Percentiles rank a stretch among this genome's conserved stretches.
phyloP scores from a whole-genome alignment of 1,140 invertebrate species.

The Atta texana region DNA sequence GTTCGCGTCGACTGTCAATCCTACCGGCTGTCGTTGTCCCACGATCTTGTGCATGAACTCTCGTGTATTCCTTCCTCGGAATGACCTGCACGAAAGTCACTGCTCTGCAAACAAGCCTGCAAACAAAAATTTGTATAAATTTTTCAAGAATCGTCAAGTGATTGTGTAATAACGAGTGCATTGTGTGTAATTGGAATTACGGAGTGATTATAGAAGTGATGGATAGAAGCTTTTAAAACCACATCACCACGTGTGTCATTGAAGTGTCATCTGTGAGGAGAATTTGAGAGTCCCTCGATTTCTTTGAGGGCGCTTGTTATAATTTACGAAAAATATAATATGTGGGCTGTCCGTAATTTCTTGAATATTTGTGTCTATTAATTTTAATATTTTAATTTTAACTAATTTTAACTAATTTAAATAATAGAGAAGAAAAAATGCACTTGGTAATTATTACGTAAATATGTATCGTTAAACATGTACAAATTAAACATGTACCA shows the following conservation, averaged over 20 bases:
- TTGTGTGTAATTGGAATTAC: slow-evolving; percentile 30
- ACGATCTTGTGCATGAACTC: neutral
- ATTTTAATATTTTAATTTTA: neutral
- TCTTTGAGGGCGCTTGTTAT: neutral
- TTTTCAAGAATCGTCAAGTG: neutral
- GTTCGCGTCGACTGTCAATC: neutral
- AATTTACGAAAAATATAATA: neutral
- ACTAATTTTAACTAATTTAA: neutral
- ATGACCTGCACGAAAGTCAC: neutral
- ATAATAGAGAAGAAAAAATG: neutral
- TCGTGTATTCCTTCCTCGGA: too few species aligned
- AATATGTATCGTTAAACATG: neutral
- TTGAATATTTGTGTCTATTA: neutral
- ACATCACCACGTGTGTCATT: slow-evolving; percentile 38
- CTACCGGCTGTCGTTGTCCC: neutral
- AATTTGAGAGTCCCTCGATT: neutral
- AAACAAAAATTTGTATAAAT: neutral
- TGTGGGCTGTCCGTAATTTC: neutral
- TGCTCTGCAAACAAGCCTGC: neutral
- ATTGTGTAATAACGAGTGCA: neutral
- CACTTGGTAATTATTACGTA: neutral
- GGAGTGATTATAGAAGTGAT: slow-evolving; percentile 32
- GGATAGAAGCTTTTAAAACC: slow-evolving; percentile 1
- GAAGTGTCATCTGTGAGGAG: slow-evolving; percentile 22
- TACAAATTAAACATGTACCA: neutral